phyloP scores from a whole-genome alignment of 2,797 vertebrate species.

The Poeciliopsis presidionis region DNA sequence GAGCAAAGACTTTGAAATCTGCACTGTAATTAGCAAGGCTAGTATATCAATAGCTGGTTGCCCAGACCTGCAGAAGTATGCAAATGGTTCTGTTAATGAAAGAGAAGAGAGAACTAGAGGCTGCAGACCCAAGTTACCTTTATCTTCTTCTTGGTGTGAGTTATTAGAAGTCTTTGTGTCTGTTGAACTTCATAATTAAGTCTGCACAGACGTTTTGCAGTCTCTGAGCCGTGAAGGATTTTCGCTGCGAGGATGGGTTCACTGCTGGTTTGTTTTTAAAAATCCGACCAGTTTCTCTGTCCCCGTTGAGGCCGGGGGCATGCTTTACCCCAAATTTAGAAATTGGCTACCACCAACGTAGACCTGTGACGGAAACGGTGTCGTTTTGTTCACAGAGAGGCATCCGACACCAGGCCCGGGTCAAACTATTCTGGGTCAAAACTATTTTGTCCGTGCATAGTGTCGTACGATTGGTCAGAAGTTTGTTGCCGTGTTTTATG shows the following conservation, averaged over 20 bases:
- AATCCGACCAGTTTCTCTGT: no score
- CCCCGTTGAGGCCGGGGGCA: no score
- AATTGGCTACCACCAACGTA: no score
- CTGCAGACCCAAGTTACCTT: conserved; percentile 11
- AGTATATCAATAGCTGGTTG: conserved; percentile 71
- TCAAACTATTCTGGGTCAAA: no score
- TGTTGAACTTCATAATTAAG: conserved; percentile 10
- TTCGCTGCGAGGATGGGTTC: background rate
- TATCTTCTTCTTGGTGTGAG: conserved; percentile 13
- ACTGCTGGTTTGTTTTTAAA: background rate
- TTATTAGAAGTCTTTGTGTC: conserved; percentile 14
- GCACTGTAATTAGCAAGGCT: conserved; percentile 79
- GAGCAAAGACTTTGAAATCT: conserved; percentile 72
- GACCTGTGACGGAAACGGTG: no score
- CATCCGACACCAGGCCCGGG: no score
- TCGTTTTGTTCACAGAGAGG: no score
- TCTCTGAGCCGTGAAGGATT: background rate
- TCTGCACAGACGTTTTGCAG: background rate
- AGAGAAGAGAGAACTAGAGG: conserved; percentile 40
- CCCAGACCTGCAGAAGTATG: conserved; percentile 73
- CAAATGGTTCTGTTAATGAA: conserved; percentile 52
- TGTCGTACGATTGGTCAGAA: no score
- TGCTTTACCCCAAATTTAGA: no score
- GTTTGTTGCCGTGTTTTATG: no score
- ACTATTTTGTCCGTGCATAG: no score